Percentiles rank a stretch among this genome's conserved stretches.
phyloP scores from a whole-genome alignment of 2,888 invertebrate genomes.

The Watsonalla binaria region DNA sequence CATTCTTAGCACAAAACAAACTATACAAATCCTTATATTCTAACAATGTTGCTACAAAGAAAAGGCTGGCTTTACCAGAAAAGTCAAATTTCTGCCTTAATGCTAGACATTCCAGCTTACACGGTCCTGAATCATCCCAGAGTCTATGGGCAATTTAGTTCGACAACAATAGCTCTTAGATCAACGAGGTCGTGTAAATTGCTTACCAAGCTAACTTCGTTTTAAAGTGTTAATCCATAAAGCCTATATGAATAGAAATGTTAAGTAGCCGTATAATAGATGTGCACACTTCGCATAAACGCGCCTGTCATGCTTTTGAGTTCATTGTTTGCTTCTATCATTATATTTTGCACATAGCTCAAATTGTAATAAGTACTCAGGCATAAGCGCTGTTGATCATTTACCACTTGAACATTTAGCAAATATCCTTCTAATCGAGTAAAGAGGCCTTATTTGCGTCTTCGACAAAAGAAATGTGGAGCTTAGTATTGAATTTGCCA shows the following conservation, averaged over 20 bases:
- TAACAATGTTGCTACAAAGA: too few species aligned
- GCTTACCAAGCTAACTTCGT: background rate
- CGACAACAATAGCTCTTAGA: background rate
- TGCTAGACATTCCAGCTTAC: background rate
- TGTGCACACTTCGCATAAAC: background rate
- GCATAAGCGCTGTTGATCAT: background rate
- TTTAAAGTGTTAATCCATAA: background rate
- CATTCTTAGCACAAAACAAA: too few species aligned
- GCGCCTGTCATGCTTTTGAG: background rate
- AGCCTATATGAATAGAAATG: slow-evolving; percentile 1
- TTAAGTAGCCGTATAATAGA: background rate
- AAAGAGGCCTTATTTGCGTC: too few species aligned
- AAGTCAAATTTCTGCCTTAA: background rate
- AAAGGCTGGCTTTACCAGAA: background rate
- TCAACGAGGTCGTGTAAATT: background rate
- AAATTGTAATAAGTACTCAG: background rate
- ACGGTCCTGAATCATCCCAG: background rate
- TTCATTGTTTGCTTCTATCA: background rate
- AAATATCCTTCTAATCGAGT: background rate
- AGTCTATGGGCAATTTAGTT: background rate
- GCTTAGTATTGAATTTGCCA: slow-evolving; percentile 1
- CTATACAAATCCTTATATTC: too few species aligned
- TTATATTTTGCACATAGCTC: background rate
- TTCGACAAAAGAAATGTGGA: too few species aligned
- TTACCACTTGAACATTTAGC: background rate